These are phyloP conservation scores for Tinamus guttatus DNA, from an alignment of 2,113 vertebrate genomes.

Conservation along the genomic window DNA sequence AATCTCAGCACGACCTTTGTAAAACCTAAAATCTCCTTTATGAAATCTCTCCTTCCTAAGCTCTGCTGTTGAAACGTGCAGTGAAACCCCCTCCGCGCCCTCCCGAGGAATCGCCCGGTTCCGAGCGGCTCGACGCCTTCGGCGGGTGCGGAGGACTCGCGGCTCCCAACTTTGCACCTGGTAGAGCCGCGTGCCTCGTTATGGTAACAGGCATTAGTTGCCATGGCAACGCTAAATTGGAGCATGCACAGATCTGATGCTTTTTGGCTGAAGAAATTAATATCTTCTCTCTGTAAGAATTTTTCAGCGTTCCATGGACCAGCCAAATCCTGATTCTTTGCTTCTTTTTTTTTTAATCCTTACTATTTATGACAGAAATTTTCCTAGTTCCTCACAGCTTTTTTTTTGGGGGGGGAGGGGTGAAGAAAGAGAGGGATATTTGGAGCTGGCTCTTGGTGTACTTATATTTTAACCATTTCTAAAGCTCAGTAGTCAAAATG, in stretches of 20 bases:
- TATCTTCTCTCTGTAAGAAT: background rate
- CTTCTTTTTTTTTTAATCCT: background rate
- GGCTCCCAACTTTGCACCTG: slow-evolving; percentile 32
- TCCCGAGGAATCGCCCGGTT: background rate
- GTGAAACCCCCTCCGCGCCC: background rate
- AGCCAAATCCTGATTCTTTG: background rate
- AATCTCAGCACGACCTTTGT: background rate
- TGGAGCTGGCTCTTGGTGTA: background rate
- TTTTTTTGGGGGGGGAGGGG: background rate
- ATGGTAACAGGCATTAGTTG: slow-evolving; percentile 29
- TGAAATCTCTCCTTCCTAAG: background rate
- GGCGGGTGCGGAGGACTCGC: background rate
- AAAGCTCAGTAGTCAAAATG: background rate
- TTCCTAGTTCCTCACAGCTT: background rate
- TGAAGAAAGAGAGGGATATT: background rate
- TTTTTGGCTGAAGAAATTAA: slow-evolving; percentile 19
- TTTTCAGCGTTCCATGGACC: background rate
- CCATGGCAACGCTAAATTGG: slow-evolving; percentile 53
- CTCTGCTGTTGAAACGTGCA: background rate
- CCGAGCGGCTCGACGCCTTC: background rate
- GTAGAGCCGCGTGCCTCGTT: slow-evolving; percentile 23
- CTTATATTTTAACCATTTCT: background rate
- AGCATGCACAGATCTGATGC: background rate
- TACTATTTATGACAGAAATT: background rate
- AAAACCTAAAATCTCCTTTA: background rate